Base-by-base conservation (phyloP, 2,113 vertebrate genomes). In the Cisticola juncidis region DNA sequence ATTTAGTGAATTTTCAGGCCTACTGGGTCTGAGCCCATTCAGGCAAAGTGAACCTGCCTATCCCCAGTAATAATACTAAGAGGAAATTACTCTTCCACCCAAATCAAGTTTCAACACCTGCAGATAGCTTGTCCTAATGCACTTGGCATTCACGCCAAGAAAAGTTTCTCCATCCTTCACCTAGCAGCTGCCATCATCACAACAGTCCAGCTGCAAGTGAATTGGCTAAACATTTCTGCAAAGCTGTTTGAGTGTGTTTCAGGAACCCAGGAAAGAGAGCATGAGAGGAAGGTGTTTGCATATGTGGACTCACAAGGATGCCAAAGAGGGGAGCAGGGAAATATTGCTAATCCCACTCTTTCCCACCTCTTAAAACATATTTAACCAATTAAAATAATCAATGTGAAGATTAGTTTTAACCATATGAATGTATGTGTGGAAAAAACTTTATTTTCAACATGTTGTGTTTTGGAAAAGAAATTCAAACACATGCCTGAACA, bases 91-190 rank as follows among this genome's bases (percentile, higher is more conserved):
- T 77, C 66, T 82, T 95, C 47, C 60, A 90, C n/a, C 33, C 60
- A 86, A 95, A 95, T 65, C 68, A 54, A 44, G 10, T 94, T 95
- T 60, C 79, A 95, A 38, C 80, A 95, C 92, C 85, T 95, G 93
- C 88, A 90, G 72, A 83, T 62, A 93, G 25, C 85, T 83, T 88
- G 54, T 81, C 38, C 56, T 86, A 88, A 94, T 92, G 68, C 38
- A 81, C 64, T 81, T 88, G 56, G 60, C 44, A 74, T 21, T 14
- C 14, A 20, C 4, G 47, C 71, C 68, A 95, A 51, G 92, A 94
- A 95, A 94, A 71, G 1, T n/a, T 78, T 94, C 81, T 71, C 53
- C 40, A 83, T 83, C 68, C 60, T 90, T 95, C 82, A 83, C 40
- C 79, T 72, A 92, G 85, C 93, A 96, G 79, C 90, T 94, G 82